Conservation (phyloP, 2,113 vertebrate genomes). For the Saimiri boliviensis region DNA sequence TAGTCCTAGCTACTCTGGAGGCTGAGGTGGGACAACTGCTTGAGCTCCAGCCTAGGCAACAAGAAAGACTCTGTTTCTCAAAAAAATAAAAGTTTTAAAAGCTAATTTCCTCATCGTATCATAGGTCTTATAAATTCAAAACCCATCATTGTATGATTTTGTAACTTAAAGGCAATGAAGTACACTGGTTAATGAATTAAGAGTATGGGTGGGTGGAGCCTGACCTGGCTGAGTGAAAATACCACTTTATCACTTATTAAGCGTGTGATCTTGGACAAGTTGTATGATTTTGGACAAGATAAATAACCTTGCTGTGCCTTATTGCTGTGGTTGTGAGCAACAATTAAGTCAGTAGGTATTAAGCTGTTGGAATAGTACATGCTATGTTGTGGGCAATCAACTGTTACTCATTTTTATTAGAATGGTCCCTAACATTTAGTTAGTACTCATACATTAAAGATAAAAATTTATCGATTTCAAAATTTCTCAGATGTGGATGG, state of each 20-base stretch:
- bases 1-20: too few species aligned
- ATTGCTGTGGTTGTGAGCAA: background rate
- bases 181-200: too few species aligned
- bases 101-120: constrained; percentile 72
- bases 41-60: too few species aligned
- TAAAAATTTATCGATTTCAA: background rate
- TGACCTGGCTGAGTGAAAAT: background rate
- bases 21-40: too few species aligned
- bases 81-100: constrained; percentile 61
- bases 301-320: background rate
- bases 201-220: background rate
- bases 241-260: background rate
- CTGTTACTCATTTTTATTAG: background rate
- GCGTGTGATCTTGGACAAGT: background rate
- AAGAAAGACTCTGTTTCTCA: too few species aligned
- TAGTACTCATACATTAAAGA: constrained; percentile 16
- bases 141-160: constrained; percentile 66
- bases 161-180: background rate
- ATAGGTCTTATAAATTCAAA: constrained; percentile 65
- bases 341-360: background rate
- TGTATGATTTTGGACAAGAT: background rate
- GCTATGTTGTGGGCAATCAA: background rate
- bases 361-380: background rate
- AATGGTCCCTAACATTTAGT: background rate
- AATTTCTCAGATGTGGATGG: background rate